Evolutionary conservation across 2,113 vertebrate genomes (phyloP).

Genomic region (Centropus bengalensis): DNA sequence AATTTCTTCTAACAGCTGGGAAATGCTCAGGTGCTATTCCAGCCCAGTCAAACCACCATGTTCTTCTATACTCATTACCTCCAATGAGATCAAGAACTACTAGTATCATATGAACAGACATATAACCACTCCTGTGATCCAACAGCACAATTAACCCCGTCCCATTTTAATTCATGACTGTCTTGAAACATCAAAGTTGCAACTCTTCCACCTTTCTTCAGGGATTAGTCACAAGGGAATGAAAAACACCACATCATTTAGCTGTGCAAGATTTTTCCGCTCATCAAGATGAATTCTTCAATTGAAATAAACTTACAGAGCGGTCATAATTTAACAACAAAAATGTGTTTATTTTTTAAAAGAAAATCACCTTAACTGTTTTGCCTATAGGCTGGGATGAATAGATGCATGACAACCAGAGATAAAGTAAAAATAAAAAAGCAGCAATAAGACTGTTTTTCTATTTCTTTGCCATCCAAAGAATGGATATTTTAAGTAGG

Average conservation of each 20-base stretch:
- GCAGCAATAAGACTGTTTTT: neutral
- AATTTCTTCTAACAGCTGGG: too few relatives aligned
- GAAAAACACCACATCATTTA: neutral
- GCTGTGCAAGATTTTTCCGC: neutral
- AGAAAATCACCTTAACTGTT: neutral
- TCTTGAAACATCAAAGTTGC: too few relatives aligned
- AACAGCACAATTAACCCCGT: too few relatives aligned
- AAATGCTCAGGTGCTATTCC: too few relatives aligned
- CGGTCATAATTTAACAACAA: neutral
- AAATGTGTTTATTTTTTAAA: neutral
- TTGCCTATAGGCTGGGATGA: neutral
- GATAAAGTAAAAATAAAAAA: neutral
- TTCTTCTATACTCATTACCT: too few relatives aligned
- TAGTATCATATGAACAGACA: too few relatives aligned
- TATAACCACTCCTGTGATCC: too few relatives aligned
- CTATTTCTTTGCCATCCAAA: neutral
- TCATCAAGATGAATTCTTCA: neutral
- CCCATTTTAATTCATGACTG: too few relatives aligned
- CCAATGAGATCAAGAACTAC: too few relatives aligned
- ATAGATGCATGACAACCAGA: neutral
- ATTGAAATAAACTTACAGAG: neutral
- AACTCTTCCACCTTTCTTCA: too few relatives aligned
- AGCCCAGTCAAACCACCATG: too few relatives aligned
- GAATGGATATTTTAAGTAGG: neutral
- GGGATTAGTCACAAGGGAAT: too few relatives aligned